These are phyloP conservation scores for Metopolophium dirhodum DNA, from an alignment of 1,140 invertebrate species.

Conservation along the genomic window DNA sequence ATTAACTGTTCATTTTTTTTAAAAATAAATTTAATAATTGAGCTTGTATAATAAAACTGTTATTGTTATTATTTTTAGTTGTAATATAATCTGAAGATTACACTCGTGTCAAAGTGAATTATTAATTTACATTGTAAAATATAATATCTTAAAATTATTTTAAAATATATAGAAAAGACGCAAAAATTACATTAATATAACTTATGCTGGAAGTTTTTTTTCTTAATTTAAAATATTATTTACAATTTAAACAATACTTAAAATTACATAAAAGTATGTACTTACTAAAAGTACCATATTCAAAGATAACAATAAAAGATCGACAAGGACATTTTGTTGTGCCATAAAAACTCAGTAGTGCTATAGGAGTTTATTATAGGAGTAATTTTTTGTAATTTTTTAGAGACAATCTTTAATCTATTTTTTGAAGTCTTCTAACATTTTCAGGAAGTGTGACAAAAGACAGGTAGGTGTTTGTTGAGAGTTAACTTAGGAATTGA, in stretches of 20 bases:
- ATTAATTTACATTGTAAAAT: not conserved
- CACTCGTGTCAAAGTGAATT: not conserved
- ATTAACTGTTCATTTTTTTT: not conserved
- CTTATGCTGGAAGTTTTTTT: not conserved
- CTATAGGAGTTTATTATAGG: too few species aligned
- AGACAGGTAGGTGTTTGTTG: not conserved
- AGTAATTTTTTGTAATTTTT: too few species aligned
- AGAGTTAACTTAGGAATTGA: not conserved
- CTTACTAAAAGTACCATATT: not conserved
- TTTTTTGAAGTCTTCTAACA: too few species aligned
- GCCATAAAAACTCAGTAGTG: too few species aligned
- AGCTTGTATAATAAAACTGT: not conserved
- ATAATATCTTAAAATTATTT: too few species aligned
- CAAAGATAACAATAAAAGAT: not conserved
- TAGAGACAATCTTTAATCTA: too few species aligned
- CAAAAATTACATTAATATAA: not conserved
- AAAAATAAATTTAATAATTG: not conserved
- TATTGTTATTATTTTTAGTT: not conserved
- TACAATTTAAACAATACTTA: not conserved
- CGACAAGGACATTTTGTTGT: not conserved
- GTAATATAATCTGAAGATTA: not conserved
- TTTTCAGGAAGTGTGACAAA: not conserved
- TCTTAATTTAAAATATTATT: not conserved
- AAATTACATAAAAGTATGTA: not conserved
- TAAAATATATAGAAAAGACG: not conserved